Evolutionary conservation across 2,888 invertebrate species (phyloP).

Genomic region (Euzetes globulus): DNA sequence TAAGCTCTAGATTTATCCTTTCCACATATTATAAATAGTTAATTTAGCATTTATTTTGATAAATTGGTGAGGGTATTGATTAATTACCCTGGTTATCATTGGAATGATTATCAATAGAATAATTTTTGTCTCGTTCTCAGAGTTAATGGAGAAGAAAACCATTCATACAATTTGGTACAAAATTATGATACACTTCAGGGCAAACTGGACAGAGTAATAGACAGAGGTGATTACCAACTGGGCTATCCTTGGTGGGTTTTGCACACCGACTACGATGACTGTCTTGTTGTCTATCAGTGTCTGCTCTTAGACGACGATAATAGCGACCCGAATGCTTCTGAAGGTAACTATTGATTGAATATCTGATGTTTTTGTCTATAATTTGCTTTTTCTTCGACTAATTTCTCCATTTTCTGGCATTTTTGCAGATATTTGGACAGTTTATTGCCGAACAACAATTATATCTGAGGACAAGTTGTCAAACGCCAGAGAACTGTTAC

Average conservation of each 20-base stretch:
- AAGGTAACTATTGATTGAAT: not conserved
- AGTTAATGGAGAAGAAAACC: not conserved
- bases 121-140: too few relatives aligned
- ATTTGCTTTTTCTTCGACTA: not conserved
- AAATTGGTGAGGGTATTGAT: too few relatives aligned
- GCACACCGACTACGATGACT: not conserved
- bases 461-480: not conserved
- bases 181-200: constrained; percentile 20
- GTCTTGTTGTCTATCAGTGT: not conserved
- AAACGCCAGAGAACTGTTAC: not conserved
- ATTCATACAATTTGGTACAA: constrained; percentile 1
- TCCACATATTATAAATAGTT: too few relatives aligned
- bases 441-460: not conserved
- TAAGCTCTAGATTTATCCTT: too few relatives aligned
- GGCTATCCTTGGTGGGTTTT: constrained; percentile 16
- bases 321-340: not conserved
- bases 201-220: not conserved
- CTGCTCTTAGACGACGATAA: not conserved
- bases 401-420: too few relatives aligned
- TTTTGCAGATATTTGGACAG: constrained; percentile 14
- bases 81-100: not conserved
- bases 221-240: constrained; percentile 2
- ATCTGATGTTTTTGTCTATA: not conserved
- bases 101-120: too few relatives aligned
- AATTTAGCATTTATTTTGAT: too few relatives aligned